Evolutionary conservation across 2,888 invertebrate species (phyloP).

Genomic region (Apodemia duryi): DNA sequence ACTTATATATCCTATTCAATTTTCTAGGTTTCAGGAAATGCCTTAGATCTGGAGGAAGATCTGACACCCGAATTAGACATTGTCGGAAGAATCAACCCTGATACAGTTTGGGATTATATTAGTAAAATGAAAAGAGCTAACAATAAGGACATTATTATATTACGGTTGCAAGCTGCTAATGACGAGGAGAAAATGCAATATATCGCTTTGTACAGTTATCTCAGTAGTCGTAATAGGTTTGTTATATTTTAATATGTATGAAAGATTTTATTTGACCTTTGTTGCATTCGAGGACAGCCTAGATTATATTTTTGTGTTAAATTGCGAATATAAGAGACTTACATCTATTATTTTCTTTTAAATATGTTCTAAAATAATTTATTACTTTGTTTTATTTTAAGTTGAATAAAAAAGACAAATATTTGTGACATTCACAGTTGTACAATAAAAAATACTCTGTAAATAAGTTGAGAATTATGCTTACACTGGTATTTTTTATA

Average conservation of each 20-base stretch:
- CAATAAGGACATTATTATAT: slow-evolving; percentile 91
- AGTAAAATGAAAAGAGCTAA: slow-evolving; percentile 92
- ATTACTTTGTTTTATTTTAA: no score
- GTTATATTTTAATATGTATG: slow-evolving; percentile 40
- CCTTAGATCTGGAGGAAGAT: slow-evolving; percentile 84
- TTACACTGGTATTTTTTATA: no score
- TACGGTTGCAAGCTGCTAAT: slow-evolving; percentile 88
- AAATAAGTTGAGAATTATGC: no score
- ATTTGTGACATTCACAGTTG: no score
- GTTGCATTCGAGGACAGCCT: no score
- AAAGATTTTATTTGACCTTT: no score
- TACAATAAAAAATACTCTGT: no score
- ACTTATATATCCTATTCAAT: background rate
- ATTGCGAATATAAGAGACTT: no score
- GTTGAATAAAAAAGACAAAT: no score
- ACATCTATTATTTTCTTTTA: no score
- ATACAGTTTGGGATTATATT: slow-evolving; percentile 96
- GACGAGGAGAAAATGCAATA: slow-evolving; percentile 92
- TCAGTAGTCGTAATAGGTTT: slow-evolving; percentile 87
- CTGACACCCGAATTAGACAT: slow-evolving; percentile 89
- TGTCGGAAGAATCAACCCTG: slow-evolving; percentile 94
- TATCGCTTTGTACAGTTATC: slow-evolving; percentile 91
- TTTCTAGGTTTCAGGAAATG: slow-evolving; percentile 79
- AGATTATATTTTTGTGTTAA: no score
- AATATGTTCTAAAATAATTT: no score